Evolutionary conservation across 2,888 invertebrate genomes (phyloP).

Genomic region (Ectemnius lituratus): DNA sequence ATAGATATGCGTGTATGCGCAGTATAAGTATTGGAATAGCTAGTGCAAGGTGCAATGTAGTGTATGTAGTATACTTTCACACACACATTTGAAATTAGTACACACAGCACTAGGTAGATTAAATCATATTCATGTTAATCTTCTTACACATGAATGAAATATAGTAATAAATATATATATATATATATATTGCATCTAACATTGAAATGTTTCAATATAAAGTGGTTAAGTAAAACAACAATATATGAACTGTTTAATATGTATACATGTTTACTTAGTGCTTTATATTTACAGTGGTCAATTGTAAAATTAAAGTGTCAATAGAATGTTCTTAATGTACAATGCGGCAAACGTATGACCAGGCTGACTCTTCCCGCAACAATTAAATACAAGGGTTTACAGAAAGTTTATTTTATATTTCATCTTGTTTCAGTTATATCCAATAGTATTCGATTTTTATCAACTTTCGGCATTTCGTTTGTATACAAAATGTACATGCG

Average conservation of each 20-base stretch:
- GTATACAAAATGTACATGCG: conserved; percentile 7
- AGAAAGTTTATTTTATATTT: conserved; percentile 17
- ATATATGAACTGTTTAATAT: conserved; percentile 26
- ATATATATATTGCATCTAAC: too few species aligned
- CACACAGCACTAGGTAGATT: too few species aligned
- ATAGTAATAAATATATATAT: too few species aligned
- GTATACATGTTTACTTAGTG: conserved; percentile 25
- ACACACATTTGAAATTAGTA: too few species aligned
- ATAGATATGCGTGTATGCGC: too few species aligned
- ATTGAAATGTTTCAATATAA: too few species aligned
- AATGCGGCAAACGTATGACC: conserved; percentile 14
- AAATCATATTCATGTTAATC: too few species aligned
- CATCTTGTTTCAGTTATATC: not conserved
- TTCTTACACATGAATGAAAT: too few species aligned
- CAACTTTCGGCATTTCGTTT: conserved; percentile 20
- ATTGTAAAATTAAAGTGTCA: conserved; percentile 22
- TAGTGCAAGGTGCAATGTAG: too few species aligned
- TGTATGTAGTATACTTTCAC: too few species aligned
- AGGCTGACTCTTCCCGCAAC: conserved; percentile 27
- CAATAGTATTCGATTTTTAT: not conserved
- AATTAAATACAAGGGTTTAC: conserved; percentile 3
- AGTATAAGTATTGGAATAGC: too few species aligned
- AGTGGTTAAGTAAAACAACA: too few species aligned
- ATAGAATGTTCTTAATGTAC: conserved; percentile 31
- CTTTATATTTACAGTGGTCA: conserved; percentile 46